phyloP scores from a whole-genome alignment of 2,113 vertebrate genomes.

The Charina bottae region DNA sequence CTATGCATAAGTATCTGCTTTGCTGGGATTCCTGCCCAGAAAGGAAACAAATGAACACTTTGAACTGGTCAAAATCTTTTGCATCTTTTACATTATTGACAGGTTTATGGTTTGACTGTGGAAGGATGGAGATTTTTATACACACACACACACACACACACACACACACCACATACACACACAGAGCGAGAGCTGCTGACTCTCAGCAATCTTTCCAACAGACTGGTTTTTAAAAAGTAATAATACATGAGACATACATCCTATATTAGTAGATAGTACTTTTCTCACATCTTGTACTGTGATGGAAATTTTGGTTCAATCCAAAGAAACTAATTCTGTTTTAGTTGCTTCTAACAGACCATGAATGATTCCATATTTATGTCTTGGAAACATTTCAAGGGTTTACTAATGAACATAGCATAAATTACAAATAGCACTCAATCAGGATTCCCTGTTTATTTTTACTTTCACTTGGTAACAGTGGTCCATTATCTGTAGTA shows the following conservation, averaged over 20 bases:
- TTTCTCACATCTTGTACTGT: slow-evolving; percentile 26
- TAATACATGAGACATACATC: slow-evolving; percentile 31
- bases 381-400: slow-evolving; percentile 48
- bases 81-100: slow-evolving; percentile 61
- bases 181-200: slow-evolving; percentile 13
- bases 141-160: neutral
- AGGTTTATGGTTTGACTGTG: slow-evolving; percentile 40
- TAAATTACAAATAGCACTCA: slow-evolving; percentile 35
- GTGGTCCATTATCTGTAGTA: neutral
- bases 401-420: slow-evolving; percentile 31
- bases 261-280: slow-evolving; percentile 38
- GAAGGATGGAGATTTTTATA: slow-evolving; percentile 27
- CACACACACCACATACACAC: neutral
- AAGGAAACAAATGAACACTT: slow-evolving; percentile 70
- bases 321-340: slow-evolving; percentile 41
- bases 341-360: slow-evolving; percentile 22
- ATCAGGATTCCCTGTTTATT: neutral
- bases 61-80: slow-evolving; percentile 63
- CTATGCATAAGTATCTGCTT: slow-evolving; percentile 78
- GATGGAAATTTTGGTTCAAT: slow-evolving; percentile 31
- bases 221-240: slow-evolving; percentile 54
- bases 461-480: slow-evolving; percentile 15
- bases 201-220: slow-evolving; percentile 55
- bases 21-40: slow-evolving; percentile 77
- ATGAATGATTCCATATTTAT: slow-evolving; percentile 28